Evolutionary conservation across 2,113 vertebrate species (phyloP).

Genomic region (Boulengeromyrus knoepffleri): DNA sequence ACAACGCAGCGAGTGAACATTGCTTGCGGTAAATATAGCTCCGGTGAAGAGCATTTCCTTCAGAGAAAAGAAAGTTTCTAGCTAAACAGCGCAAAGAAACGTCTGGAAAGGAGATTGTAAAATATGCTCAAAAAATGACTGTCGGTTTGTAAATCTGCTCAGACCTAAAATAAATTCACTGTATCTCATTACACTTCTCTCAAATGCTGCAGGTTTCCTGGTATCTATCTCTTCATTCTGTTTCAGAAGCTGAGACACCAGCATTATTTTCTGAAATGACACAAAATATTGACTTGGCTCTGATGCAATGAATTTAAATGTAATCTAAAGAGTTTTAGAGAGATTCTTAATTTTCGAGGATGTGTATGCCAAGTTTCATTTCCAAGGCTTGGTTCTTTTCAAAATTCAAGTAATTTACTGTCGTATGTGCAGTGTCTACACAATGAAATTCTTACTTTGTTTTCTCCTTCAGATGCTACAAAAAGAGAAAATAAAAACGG

Average conservation of each 20-base stretch:
- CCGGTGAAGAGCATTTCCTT: constrained; percentile 32
- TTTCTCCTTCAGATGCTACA: not conserved
- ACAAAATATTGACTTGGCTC: not conserved
- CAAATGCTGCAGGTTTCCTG: constrained; percentile 16
- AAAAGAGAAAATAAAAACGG: not conserved
- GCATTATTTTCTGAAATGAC: not conserved
- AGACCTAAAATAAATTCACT: constrained; percentile 37
- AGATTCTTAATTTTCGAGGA: not conserved
- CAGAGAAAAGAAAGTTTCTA: constrained; percentile 24
- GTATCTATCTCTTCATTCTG: not conserved
- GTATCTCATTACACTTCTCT: constrained; percentile 25
- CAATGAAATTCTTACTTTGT: not conserved
- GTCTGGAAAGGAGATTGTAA: constrained; percentile 20
- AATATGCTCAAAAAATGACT: constrained; percentile 31
- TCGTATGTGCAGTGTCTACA: not conserved
- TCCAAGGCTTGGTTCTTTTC: not conserved
- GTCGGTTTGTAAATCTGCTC: constrained; percentile 38
- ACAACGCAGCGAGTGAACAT: not conserved
- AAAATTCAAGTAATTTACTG: not conserved
- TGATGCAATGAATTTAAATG: not conserved
- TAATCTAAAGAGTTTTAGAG: not conserved
- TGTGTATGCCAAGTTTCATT: not conserved
- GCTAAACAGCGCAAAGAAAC: constrained; percentile 29
- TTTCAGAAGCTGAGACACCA: not conserved
- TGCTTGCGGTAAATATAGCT: constrained; percentile 27